A percentile compares a stretch with the other conserved stretches of the same genome.
These are phyloP conservation scores for Gnathonemus longibarbis DNA, from an alignment of 2,113 vertebrate genomes.

Conservation along the genomic window DNA sequence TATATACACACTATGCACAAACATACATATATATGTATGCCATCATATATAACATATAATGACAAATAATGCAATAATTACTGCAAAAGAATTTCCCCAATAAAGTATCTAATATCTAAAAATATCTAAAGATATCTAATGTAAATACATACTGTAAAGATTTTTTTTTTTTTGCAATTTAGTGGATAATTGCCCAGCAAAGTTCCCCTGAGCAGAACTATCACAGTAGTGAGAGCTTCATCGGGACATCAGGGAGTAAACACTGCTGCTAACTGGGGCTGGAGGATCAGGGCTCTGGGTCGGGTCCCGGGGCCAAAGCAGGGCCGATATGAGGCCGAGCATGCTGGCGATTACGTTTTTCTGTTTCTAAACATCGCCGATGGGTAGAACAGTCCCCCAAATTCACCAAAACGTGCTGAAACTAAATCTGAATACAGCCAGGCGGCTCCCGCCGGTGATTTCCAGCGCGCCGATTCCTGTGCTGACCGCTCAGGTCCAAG, in stretches of 20 bases:
- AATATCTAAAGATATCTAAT: not conserved
- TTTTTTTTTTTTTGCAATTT: not conserved
- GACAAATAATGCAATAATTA: not conserved
- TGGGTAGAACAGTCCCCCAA: not conserved
- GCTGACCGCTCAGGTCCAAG: not conserved
- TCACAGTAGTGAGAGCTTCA: not conserved
- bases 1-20: not conserved
- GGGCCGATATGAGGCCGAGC: not conserved
- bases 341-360: constrained; percentile 37
- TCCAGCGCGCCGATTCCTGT: not conserved
- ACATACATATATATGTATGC: not conserved
- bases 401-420: not conserved
- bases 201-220: not conserved
- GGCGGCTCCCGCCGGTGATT: not conserved
- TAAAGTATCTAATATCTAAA: not conserved
- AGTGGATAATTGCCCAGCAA: not conserved
- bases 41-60: not conserved
- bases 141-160: not conserved
- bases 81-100: not conserved
- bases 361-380: constrained; percentile 25
- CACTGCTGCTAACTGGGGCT: not conserved
- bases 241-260: not conserved
- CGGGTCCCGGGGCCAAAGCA: not conserved
- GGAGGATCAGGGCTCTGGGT: not conserved
- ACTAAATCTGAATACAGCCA: not conserved